A percentile compares a stretch with the other conserved stretches of the same genome.
Conservation (phyloP, 2,888 invertebrate genomes). For the Andricus curvator region DNA sequence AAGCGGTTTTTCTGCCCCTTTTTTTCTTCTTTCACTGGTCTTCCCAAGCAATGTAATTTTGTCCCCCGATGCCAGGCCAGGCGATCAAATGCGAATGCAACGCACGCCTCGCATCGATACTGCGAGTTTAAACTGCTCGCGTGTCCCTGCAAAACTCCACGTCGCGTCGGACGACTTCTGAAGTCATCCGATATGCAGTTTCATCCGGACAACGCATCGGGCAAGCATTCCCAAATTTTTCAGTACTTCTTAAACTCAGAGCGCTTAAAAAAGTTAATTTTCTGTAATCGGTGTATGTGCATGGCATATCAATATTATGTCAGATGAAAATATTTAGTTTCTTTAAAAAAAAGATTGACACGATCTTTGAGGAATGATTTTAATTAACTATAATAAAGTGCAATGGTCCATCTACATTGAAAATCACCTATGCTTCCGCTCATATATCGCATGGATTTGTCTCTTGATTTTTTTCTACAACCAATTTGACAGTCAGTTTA, state of each 20-base stretch:
- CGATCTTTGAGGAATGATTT: neutral
- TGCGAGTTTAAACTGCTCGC: constrained; percentile 57
- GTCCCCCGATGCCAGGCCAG: constrained; percentile 35
- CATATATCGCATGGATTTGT: no score
- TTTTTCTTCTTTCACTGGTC: constrained; percentile 37
- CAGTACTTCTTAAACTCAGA: neutral
- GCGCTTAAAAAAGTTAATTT: neutral
- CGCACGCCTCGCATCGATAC: constrained; percentile 52
- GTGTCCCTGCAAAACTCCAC: constrained; percentile 51
- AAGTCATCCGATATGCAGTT: no score
- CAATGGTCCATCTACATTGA: no score
- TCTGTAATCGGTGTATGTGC: neutral
- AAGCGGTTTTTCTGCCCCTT: constrained; percentile 31
- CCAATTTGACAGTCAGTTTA: no score
- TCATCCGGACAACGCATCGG: neutral
- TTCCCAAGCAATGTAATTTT: constrained; percentile 29
- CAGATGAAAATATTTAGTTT: neutral
- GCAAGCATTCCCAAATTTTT: neutral
- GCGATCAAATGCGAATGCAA: constrained; percentile 54
- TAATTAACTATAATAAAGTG: no score
- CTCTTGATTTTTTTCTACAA: no score
- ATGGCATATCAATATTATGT: neutral
- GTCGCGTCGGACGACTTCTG: neutral
- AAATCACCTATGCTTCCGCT: no score
- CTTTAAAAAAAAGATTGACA: neutral